Conservation (phyloP, 2,113 vertebrate genomes). For the Haemorhous mexicanus region DNA sequence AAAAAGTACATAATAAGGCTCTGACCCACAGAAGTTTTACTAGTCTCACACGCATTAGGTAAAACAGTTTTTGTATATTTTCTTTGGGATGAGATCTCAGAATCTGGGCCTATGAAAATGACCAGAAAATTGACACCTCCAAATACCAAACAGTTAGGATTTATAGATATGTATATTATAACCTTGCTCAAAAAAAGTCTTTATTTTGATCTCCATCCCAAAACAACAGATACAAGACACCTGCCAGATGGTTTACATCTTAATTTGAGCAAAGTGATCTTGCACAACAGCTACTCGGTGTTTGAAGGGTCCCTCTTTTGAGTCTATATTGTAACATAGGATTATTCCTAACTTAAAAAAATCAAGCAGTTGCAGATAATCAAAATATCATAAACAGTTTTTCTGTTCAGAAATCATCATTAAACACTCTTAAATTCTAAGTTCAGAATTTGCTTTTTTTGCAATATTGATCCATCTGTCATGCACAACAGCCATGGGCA, state of each 20-base stretch:
- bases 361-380: neutral
- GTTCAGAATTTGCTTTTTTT: neutral
- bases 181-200: neutral
- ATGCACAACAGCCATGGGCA: neutral
- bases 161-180: neutral
- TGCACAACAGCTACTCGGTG: neutral
- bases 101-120: neutral
- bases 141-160: neutral
- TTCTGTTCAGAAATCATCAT: neutral
- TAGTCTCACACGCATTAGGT: neutral
- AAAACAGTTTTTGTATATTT: neutral
- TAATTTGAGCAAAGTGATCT: neutral
- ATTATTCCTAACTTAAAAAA: neutral
- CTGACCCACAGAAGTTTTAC: neutral
- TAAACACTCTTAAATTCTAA: neutral
- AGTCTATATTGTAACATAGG: neutral
- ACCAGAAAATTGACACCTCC: neutral
- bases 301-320: neutral
- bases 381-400: neutral
- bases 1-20: neutral
- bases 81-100: neutral
- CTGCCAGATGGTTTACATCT: neutral
- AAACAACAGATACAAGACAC: slow-evolving; percentile 4
- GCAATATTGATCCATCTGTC: neutral
- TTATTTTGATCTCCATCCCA: neutral